Evolutionary conservation across 2,888 invertebrate genomes (phyloP).

Genomic region (Scelioninae gen. 2): DNA sequence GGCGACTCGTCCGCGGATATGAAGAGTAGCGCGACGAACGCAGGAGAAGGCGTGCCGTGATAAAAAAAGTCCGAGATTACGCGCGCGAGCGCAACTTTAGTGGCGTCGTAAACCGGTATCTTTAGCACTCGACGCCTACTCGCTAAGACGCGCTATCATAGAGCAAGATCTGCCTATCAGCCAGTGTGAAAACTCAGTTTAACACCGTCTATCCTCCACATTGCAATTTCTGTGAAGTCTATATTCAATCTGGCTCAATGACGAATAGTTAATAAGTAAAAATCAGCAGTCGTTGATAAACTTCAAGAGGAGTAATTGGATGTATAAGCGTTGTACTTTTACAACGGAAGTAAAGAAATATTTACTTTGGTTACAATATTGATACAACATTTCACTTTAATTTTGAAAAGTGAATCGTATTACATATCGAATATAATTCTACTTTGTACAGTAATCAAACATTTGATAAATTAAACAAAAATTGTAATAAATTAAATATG

Average conservation of each 20-base stretch:
- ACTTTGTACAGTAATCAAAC: no score
- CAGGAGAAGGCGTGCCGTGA: constrained; percentile 66
- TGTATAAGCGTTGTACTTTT: background rate
- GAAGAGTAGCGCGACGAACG: constrained; percentile 49
- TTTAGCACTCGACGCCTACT: constrained; percentile 70
- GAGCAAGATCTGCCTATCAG: constrained; percentile 74
- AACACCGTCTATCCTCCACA: constrained; percentile 50
- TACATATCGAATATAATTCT: no score
- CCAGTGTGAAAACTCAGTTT: constrained; percentile 69
- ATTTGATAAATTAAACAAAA: no score
- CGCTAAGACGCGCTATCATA: constrained; percentile 66
- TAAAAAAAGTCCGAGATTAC: constrained; percentile 69
- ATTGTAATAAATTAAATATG: no score
- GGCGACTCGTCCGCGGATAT: constrained; percentile 50
- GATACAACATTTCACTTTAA: no score
- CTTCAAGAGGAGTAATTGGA: background rate
- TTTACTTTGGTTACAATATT: no score
- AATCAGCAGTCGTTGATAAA: constrained; percentile 3
- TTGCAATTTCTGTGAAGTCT: constrained; percentile 45
- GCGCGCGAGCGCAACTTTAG: constrained; percentile 72
- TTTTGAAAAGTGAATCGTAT: no score
- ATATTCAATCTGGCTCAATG: constrained; percentile 38
- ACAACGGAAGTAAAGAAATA: background rate
- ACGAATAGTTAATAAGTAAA: constrained; percentile 21
- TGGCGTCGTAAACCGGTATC: constrained; percentile 74